Conservation (phyloP, 2,888 invertebrate species). For the Ophion costatus region DNA sequence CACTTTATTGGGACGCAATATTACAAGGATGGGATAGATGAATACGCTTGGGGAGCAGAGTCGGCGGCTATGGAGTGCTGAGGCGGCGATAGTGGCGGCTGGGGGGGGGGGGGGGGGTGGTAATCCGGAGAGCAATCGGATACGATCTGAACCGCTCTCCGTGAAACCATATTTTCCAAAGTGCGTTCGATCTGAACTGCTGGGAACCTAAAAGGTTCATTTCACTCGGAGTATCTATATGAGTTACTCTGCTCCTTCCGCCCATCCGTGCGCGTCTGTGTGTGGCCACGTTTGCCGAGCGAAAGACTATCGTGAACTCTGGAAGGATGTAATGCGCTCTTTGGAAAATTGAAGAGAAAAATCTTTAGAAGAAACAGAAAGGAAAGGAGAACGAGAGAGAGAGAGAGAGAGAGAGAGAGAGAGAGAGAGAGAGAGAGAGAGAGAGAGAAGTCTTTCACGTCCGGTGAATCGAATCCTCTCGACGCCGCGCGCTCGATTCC, state of each 20-base stretch:
- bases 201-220: slow-evolving; percentile 51
- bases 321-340: slow-evolving; percentile 53
- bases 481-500: slow-evolving; percentile 44
- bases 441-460: slow-evolving; percentile 50
- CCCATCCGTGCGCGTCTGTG: slow-evolving; percentile 22
- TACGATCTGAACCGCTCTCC: slow-evolving; percentile 39
- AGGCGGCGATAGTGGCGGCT: no score
- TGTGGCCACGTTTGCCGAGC: slow-evolving; percentile 37
- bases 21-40: not conserved
- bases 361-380: slow-evolving; percentile 45
- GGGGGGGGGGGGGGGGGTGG: not conserved
- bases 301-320: slow-evolving; percentile 40
- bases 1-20: not conserved
- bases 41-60: not conserved
- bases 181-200: slow-evolving; percentile 16
- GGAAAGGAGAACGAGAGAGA: slow-evolving; percentile 20
- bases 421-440: not conserved
- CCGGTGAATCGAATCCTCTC: slow-evolving; percentile 60
- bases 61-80: no score
- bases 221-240: slow-evolving; percentile 37
- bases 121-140: slow-evolving; percentile 50
- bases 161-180: slow-evolving; percentile 49
- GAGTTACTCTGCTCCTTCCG: slow-evolving; percentile 3
- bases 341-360: slow-evolving; percentile 64
- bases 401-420: not conserved